Evolutionary conservation across 2,113 vertebrate species (phyloP).

Genomic region (Cyanistes caeruleus): DNA sequence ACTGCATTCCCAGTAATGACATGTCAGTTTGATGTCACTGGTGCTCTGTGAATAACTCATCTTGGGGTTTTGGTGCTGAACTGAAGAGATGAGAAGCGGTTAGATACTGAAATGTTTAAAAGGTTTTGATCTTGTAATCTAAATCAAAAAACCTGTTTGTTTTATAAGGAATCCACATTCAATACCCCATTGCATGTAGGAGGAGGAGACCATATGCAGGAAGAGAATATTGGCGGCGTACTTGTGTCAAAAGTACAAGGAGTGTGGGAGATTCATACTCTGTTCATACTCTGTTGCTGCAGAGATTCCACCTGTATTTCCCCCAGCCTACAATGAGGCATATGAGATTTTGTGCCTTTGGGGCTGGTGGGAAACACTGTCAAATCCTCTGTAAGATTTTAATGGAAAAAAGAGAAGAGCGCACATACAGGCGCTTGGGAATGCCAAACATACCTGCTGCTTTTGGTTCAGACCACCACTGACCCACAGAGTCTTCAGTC

Average conservation of each 20-base stretch:
- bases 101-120: background rate
- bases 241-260: background rate
- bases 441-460: background rate
- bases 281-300: background rate
- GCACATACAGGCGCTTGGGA: rapidly evolving
- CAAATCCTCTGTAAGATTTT: background rate
- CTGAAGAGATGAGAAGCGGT: background rate
- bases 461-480: background rate
- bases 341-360: background rate
- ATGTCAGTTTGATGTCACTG: background rate
- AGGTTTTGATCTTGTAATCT: background rate
- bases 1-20: background rate
- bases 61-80: background rate
- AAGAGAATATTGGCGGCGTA: background rate
- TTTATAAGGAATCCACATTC: background rate
- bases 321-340: background rate
- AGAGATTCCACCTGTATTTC: background rate
- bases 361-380: background rate
- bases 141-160: background rate
- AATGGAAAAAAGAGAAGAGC: background rate
- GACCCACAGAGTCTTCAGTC: background rate
- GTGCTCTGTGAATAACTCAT: background rate
- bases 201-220: background rate
- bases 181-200: background rate
- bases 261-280: background rate